A percentile compares a stretch with the other conserved stretches of the same genome.
Conservation (phyloP, 1,140 invertebrate genomes). For the Sinella curviseta region DNA sequence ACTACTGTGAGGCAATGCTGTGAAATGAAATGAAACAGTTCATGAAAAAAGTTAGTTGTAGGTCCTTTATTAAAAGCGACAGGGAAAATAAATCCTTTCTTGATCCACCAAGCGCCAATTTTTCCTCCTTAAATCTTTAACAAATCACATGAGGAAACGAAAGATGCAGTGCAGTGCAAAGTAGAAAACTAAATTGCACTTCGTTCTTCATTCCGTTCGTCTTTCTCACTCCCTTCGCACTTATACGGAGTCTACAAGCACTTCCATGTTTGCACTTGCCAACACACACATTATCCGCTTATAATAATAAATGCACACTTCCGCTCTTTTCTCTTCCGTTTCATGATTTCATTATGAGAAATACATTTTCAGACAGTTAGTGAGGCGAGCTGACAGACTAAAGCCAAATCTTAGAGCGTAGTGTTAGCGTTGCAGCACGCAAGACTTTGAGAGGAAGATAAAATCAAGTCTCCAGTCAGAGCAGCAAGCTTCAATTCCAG, state of each 20-base stretch:
- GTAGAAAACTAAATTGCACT: background rate
- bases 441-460: no score
- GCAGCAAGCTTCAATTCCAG: no score
- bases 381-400: no score
- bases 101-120: background rate
- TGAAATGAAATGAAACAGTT: no score
- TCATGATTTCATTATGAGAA: constrained; percentile 9
- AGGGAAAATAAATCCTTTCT: background rate
- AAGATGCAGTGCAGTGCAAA: background rate
- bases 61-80: background rate
- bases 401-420: no score
- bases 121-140: background rate
- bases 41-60: background rate
- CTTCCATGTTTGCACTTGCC: background rate
- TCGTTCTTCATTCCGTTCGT: background rate
- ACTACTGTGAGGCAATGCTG: no score
- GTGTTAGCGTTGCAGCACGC: no score
- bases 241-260: no score
- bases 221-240: background rate
- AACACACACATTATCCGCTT: background rate
- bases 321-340: background rate
- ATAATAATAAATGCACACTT: background rate
- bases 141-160: background rate
- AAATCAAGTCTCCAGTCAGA: no score
- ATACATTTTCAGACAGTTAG: background rate